Base-by-base conservation (phyloP, 2,113 vertebrate genomes). In the Triplophysa rosa region DNA sequence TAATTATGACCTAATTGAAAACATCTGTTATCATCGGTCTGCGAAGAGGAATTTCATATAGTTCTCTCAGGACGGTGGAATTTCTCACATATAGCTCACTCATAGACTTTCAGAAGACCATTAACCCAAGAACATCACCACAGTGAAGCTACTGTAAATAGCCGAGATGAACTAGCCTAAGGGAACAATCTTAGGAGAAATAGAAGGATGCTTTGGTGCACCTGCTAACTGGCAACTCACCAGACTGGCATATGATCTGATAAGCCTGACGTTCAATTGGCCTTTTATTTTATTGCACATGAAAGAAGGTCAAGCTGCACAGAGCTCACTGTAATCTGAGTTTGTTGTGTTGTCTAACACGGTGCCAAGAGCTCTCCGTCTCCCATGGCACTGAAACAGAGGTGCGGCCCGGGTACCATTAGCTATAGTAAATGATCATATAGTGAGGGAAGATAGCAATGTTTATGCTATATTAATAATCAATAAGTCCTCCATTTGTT, bases 1-100 rank as follows among this genome's bases (percentile, higher is more conserved):
- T 78, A 81, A 78, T 73, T 56, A 84, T 64, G 71, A 29, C 67
- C 62, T 23, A 67, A 75, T 63, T 78, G 68, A 63, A 63, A 74
- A 61, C 24, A 26, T 24, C 58, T 68, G 19, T 81, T 69, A 49
- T 29, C 75, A 40, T 40, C 54, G 63, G 69, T 9, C 56, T 78
- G 75, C 29, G 58, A 59, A 74, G 14, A 68, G 70, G 75, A 68
- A 67, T 42, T 16, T 47, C 78, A 8, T 58, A 11, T 11, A 56
- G 59, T 58, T 66, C 56, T 61, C 78, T 77, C 16, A 29, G 23
- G 26, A 42, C 26, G 19, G 11, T 37, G 21, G 54, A 21, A 58
- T 58, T 21, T 58, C 19, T 58, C 54, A 58, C 54, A 58, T 16
- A 63, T 29, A 19, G 12, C 26, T 61, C 37, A n/a, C 56, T 47